phyloP scores from a whole-genome alignment of 1,140 invertebrate genomes.

The Harlomillsia oculata region DNA sequence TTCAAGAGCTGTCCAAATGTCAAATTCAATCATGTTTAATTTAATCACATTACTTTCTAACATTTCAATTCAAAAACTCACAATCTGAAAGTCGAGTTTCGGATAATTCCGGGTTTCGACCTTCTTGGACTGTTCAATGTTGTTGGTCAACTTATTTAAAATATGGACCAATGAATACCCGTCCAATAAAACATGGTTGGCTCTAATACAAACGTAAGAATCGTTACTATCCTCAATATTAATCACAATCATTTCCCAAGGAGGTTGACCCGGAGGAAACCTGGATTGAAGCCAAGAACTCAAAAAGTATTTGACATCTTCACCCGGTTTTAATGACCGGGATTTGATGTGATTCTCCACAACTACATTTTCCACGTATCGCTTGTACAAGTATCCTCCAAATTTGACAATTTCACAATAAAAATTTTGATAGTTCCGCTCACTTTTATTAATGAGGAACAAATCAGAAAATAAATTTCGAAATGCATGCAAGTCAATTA shows the following conservation, averaged over 20 bases:
- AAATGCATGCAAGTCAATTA: conserved; percentile 3
- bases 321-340: not conserved
- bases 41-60: too few species aligned
- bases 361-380: not conserved
- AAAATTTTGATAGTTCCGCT: conserved; percentile 2
- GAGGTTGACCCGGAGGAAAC: conserved; percentile 1
- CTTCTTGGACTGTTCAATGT: not conserved
- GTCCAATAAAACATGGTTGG: conserved; percentile 7
- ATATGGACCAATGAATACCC: conserved; percentile 19
- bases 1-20: not conserved
- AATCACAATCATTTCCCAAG: conserved; percentile 15
- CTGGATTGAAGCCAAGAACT: conserved; percentile 12
- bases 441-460: not conserved
- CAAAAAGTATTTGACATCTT: not conserved
- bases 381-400: conserved; percentile 14
- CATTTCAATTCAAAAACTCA: not conserved
- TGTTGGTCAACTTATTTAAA: conserved; percentile 3
- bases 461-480: conserved; percentile 2
- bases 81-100: not conserved
- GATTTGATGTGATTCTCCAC: conserved; percentile 12
- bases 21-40: not conserved
- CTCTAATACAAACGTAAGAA: not conserved
- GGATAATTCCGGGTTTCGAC: not conserved
- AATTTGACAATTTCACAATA: conserved; percentile 15
- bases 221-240: not conserved